A percentile compares a stretch with the other conserved stretches of the same genome.
Conservation (phyloP, 2,113 vertebrate genomes). For the Xiphias gladius region DNA sequence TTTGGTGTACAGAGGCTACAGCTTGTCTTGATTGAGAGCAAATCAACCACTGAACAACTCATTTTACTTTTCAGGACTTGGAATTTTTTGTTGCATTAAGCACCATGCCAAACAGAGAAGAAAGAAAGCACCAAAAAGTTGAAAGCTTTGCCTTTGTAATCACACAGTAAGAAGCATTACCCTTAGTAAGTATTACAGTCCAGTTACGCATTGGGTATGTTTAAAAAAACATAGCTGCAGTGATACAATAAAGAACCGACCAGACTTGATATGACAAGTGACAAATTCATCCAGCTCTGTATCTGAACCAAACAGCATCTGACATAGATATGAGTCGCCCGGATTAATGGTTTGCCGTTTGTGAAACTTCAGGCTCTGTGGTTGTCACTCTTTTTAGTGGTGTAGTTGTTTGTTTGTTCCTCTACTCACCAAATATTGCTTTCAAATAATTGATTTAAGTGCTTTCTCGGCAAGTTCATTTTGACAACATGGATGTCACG, state of each 20-base stretch:
- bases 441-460: slow-evolving; percentile 59
- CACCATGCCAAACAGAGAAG: slow-evolving; percentile 10
- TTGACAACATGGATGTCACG: slow-evolving; percentile 37
- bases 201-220: slow-evolving; percentile 1
- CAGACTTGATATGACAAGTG: slow-evolving; percentile 33
- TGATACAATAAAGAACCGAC: slow-evolving; percentile 1
- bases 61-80: slow-evolving; percentile 46
- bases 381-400: slow-evolving; percentile 25
- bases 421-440: slow-evolving; percentile 53
- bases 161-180: slow-evolving; percentile 11
- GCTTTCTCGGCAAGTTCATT: slow-evolving; percentile 35
- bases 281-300: slow-evolving; percentile 22
- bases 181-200: not conserved
- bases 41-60: slow-evolving; percentile 58
- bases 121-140: slow-evolving; percentile 27
- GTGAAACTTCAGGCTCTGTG: slow-evolving; percentile 24
- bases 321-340: slow-evolving; percentile 31
- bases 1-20: slow-evolving; percentile 62
- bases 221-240: slow-evolving; percentile 11
- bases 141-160: slow-evolving; percentile 38
- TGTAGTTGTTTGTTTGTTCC: slow-evolving; percentile 52
- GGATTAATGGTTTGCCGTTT: slow-evolving; percentile 28
- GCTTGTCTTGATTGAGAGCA: slow-evolving; percentile 71
- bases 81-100: slow-evolving; percentile 47
- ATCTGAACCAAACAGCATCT: slow-evolving; percentile 43